Evolutionary conservation across 2,113 vertebrate genomes (phyloP).

Genomic region (Sorex fumeus): DNA sequence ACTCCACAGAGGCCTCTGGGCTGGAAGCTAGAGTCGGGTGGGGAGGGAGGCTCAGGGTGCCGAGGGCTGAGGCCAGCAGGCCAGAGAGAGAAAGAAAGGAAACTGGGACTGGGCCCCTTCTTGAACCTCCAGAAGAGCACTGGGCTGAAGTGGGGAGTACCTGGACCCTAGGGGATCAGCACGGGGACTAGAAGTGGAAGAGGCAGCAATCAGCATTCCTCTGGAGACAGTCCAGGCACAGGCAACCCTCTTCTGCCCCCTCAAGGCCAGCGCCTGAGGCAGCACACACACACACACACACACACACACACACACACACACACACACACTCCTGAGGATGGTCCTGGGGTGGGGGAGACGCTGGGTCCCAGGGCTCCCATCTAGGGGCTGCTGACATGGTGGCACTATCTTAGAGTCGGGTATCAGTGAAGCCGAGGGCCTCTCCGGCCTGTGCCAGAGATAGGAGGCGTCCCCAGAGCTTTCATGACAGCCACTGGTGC

Average conservation of each 20-base stretch:
- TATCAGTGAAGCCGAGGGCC: slow-evolving; percentile 59
- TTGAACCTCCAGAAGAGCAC: not conserved
- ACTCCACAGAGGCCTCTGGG: not conserved
- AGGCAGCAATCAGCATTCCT: not conserved
- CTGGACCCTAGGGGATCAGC: not conserved
- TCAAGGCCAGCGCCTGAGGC: not conserved
- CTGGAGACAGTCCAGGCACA: too few species aligned
- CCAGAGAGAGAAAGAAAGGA: not conserved
- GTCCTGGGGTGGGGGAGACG: not conserved
- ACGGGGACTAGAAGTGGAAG: too few species aligned
- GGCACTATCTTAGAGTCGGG: not conserved
- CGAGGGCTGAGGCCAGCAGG: slow-evolving; percentile 51
- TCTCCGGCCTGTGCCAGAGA: not conserved
- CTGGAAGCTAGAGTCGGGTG: not conserved
- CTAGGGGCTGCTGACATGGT: not conserved
- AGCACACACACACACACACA: not conserved
- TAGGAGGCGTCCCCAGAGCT: not conserved
- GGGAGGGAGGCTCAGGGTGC: slow-evolving; percentile 67
- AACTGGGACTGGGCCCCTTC: not conserved
- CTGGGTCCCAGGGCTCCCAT: too few species aligned
- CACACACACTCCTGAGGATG: not conserved
- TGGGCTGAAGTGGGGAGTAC: not conserved
- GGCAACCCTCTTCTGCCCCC: too few species aligned
- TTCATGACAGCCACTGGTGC: accelerated
- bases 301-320: not conserved